Conservation (phyloP, 1,140 invertebrate species). For the Tetragnatha versicolor region DNA sequence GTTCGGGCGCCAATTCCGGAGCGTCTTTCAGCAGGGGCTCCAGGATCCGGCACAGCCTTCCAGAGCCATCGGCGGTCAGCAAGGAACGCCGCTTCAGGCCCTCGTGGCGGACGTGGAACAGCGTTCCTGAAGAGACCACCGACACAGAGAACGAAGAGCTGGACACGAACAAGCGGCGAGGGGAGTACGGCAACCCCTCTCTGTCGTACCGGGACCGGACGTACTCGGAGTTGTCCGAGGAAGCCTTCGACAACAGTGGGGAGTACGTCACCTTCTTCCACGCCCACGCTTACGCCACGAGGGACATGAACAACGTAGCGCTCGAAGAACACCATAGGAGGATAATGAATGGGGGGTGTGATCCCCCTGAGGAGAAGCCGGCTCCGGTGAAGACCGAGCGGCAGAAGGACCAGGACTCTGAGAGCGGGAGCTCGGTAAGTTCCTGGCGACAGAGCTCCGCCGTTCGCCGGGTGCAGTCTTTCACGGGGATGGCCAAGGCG, state of each 20-base stretch:
- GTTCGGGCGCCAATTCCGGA: conserved; percentile 6
- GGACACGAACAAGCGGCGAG: background rate
- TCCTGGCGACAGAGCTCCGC: conserved; percentile 51
- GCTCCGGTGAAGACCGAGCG: background rate
- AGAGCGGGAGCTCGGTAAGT: conserved; percentile 41
- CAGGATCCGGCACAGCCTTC: conserved; percentile 42
- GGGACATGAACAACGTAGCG: conserved; percentile 36
- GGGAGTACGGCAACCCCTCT: conserved; percentile 13
- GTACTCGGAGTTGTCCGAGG: conserved; percentile 44
- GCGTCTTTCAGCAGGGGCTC: conserved; percentile 26
- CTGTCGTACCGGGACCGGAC: conserved; percentile 21
- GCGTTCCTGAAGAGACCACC: conserved; percentile 64
- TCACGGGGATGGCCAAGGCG: conserved; percentile 55
- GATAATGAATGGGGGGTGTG: background rate
- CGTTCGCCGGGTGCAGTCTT: conserved; percentile 57
- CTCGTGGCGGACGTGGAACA: conserved; percentile 63
- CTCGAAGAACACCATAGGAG: background rate
- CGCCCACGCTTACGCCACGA: conserved; percentile 56
- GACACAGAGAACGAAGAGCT: conserved; percentile 67
- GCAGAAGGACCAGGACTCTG: conserved; percentile 44
- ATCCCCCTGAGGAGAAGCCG: background rate
- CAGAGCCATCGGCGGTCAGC: conserved; percentile 11
- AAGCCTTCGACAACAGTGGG: conserved; percentile 57
- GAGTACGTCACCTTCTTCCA: conserved; percentile 60
- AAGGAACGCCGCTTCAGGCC: conserved; percentile 57